These are phyloP conservation scores for Ephialtes manifestator DNA, from an alignment of 2,888 invertebrate species.

Conservation along the genomic window DNA sequence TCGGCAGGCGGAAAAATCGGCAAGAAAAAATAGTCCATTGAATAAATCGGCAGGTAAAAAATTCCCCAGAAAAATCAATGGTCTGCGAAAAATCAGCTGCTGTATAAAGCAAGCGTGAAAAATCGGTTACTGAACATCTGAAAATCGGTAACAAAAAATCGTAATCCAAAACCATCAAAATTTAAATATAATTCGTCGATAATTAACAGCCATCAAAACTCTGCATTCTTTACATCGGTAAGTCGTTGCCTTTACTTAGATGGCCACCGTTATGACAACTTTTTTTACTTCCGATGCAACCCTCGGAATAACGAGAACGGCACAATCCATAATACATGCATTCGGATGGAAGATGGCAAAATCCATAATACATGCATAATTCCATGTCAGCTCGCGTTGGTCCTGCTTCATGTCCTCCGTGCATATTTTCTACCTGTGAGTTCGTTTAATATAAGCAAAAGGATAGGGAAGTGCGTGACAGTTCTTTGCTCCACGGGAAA, in stretches of 20 bases:
- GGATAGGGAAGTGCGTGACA: constrained; percentile 47
- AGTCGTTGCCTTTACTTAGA: not conserved
- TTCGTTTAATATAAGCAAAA: not conserved
- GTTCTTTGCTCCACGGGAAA: constrained; percentile 33
- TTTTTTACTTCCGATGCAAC: not conserved
- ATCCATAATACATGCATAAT: constrained; percentile 1
- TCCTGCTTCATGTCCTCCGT: constrained; percentile 2
- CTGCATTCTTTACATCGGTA: not conserved
- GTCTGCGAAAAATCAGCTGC: no score
- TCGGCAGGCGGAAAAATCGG: no score
- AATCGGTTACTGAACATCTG: no score
- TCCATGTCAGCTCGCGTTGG: not conserved
- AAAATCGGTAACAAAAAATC: no score
- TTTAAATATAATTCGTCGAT: no score
- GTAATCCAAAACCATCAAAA: no score
- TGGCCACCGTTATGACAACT: not conserved
- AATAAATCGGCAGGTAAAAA: no score
- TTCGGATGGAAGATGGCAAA: not conserved
- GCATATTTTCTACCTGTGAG: constrained; percentile 15
- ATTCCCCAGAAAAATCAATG: no score
- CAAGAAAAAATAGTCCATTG: no score
- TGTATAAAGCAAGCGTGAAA: no score
- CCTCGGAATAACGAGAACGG: not conserved
- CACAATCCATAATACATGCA: not conserved
- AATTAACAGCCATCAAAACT: no score